Base-by-base conservation (phyloP, 2,797 vertebrate genomes). In the Coilia nasus region DNA sequence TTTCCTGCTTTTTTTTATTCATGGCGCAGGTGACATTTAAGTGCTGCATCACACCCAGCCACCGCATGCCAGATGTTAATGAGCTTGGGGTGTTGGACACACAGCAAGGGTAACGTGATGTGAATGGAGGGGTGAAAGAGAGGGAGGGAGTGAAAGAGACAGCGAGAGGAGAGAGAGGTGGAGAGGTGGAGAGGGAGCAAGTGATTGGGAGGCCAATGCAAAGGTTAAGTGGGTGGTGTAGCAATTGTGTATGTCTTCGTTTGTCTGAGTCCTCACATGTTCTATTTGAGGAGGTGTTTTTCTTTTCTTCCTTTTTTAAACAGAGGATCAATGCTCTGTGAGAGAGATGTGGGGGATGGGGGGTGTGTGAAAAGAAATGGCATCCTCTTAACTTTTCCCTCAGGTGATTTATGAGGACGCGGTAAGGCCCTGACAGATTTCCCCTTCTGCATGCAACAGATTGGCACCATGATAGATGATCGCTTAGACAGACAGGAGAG, bases 1-100 rank as follows among this genome's bases (percentile, higher is more conserved):
- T 94, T 91, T 86, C 88, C 82, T 78, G 89, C 91, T 86, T 89
- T 85, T 86, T 90, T 91, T 90, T 91, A 90, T 93, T 91, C 89
- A 90, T 92, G 92, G 87, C 84, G 85, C 86, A 89, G 85, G 85
- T 87, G 67, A 64, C 87, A 87, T 89, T 88, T 87, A 88, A 90
- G 62, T 50, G 85, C 82, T 23, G 31, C 62, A 83, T 57, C 57
- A 82, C 90, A 81, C 7, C 15, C 71, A 78, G 71, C 71, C 28
- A 71, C 67, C 31, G 31, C 31, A 6, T 12, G 67, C 14, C 3
- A 14, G 64, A 28, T 2, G 2, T 17, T 71, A 71, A 71, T 71
- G 67, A 71, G 28, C 6, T 35, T 28, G 15, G 67, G 67, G 28
- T 14, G 28, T 71, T 71, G 17, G 62, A 81, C 84, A 83, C 17